phyloP scores from a whole-genome alignment of 2,113 vertebrate genomes.

The Cottus gobio region DNA sequence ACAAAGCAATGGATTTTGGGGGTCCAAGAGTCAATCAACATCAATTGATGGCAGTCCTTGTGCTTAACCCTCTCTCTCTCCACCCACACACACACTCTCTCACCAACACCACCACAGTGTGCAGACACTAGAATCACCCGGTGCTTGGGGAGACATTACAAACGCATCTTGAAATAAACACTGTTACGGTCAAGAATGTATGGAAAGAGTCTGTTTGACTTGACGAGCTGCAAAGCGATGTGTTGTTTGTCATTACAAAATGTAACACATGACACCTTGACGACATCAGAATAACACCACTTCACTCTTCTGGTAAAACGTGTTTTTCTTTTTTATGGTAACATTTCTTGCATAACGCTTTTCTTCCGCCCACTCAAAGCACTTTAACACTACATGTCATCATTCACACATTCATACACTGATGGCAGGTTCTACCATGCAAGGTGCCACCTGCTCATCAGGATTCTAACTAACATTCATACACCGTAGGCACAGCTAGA shows the following conservation, averaged over 20 bases:
- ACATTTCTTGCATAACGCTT: no score
- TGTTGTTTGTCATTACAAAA: not conserved
- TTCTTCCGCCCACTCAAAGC: no score
- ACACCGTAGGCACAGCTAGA: no score
- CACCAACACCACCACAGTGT: not conserved
- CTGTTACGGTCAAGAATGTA: not conserved
- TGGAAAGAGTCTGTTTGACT: not conserved
- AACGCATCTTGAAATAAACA: slow-evolving; percentile 2
- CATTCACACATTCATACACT: no score
- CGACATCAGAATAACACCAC: no score
- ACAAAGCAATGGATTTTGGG: slow-evolving; percentile 45
- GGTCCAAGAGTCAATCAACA: slow-evolving; percentile 39
- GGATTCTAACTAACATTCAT: no score
- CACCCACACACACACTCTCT: slow-evolving; percentile 7
- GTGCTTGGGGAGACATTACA: not conserved
- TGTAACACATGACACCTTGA: no score
- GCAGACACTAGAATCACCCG: not conserved
- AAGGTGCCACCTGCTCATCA: no score
- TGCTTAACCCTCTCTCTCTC: slow-evolving; percentile 11
- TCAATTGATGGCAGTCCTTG: slow-evolving; percentile 42
- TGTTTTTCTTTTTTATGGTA: no score
- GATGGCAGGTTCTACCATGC: no score
- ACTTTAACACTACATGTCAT: no score
- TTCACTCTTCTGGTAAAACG: no score
- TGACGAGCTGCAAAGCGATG: not conserved